A percentile compares a stretch with the other conserved stretches of the same genome.
Evolutionary conservation across 2,888 invertebrate species (phyloP).

Genomic region (Conops quadrifasciatus): DNA sequence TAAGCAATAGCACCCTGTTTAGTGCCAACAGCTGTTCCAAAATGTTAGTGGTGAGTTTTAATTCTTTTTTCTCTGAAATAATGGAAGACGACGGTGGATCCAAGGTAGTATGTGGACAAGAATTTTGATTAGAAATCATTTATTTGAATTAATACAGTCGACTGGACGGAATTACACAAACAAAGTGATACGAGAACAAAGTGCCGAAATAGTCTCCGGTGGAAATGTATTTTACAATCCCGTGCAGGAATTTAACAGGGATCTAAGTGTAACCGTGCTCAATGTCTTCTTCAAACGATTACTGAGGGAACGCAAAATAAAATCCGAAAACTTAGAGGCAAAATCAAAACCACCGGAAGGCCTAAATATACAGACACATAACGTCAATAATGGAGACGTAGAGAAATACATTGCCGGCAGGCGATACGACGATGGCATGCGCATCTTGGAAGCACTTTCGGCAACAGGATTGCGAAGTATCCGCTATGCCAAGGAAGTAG

Average conservation of each 20-base stretch:
- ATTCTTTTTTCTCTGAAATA: not conserved
- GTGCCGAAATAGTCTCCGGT: constrained; percentile 77
- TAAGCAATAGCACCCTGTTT: too few relatives aligned
- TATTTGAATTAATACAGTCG: constrained; percentile 22
- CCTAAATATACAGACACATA: not conserved
- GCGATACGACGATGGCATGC: constrained; percentile 58
- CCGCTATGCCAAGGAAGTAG: constrained; percentile 94
- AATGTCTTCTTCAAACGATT: constrained; percentile 71
- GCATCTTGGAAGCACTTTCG: constrained; percentile 90
- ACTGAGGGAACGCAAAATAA: constrained; percentile 60
- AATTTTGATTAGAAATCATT: not conserved
- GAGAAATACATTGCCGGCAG: constrained; percentile 49
- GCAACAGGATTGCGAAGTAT: constrained; percentile 96
- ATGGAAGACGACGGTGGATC: constrained; percentile 38
- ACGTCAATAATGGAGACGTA: not conserved
- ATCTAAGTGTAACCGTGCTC: constrained; percentile 83
- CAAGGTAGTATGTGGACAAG: constrained; percentile 30
- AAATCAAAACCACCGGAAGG: too few relatives aligned
- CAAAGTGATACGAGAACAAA: constrained; percentile 71
- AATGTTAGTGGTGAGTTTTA: not conserved
- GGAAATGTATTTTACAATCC: constrained; percentile 97
- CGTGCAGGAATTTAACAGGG: constrained; percentile 98
- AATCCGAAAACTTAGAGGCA: constrained; percentile 38
- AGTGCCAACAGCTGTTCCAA: too few relatives aligned
- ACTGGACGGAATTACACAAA: constrained; percentile 45